A percentile compares a stretch with the other conserved stretches of the same genome.
Conservation (phyloP, 2,888 invertebrate genomes). For the Cataglyphis cursor region DNA sequence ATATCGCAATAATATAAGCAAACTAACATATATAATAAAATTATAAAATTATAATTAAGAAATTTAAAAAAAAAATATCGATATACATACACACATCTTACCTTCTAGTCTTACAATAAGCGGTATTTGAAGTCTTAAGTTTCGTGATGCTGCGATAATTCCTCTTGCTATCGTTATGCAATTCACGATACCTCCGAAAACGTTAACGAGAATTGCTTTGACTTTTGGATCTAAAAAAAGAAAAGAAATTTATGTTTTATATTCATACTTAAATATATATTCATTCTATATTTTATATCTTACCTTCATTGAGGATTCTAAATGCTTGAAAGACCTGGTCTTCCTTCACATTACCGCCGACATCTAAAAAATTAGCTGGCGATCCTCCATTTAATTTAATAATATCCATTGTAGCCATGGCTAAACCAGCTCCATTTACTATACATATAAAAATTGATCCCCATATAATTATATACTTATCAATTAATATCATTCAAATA, state of each 20-base stretch:
- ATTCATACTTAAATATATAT: background rate
- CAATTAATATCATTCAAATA: background rate
- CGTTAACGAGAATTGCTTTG: constrained; percentile 98
- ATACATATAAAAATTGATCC: constrained; percentile 53
- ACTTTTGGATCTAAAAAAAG: constrained; percentile 92
- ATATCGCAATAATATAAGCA: background rate
- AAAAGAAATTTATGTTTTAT: constrained; percentile 10
- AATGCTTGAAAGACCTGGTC: constrained; percentile 97
- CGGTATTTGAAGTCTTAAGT: constrained; percentile 93
- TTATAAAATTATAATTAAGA: background rate
- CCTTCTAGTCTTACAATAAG: constrained; percentile 98
- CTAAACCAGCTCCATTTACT: constrained; percentile 99
- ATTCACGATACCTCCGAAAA: constrained; percentile 99
- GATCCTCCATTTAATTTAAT: constrained; percentile 98
- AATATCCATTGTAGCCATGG: constrained; percentile 99
- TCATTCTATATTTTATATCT: background rate
- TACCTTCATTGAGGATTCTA: constrained; percentile 93
- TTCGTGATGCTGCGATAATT: constrained; percentile 95
- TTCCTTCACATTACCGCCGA: constrained; percentile 98
- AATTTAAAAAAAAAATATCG: constrained; percentile 4
- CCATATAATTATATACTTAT: constrained; percentile 11
- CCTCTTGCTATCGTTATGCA: constrained; percentile 99
- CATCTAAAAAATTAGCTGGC: constrained; percentile 99
- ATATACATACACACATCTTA: constrained; percentile 73
- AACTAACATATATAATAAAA: constrained; percentile 13